Evolutionary conservation across 2,113 vertebrate genomes (phyloP).

Genomic region (Archocentrus centrarchus): DNA sequence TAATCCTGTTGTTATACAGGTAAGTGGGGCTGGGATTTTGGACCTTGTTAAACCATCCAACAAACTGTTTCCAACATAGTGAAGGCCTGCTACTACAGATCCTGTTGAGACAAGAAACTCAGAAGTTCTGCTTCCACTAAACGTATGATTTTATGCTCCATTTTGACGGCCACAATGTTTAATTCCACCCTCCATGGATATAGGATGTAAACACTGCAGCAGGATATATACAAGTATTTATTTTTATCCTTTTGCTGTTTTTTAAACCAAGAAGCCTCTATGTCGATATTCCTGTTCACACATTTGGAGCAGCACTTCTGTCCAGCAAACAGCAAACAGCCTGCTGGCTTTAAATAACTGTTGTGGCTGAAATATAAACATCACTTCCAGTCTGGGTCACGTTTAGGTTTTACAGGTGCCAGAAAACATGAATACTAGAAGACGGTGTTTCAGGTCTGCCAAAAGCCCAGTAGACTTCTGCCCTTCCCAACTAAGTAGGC

Average conservation of each 20-base stretch:
- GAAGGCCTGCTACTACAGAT: background rate
- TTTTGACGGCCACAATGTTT: background rate
- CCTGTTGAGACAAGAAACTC: background rate
- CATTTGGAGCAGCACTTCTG: background rate
- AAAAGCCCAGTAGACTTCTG: conserved; percentile 33
- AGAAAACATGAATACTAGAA: conserved; percentile 15
- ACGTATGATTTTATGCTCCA: background rate
- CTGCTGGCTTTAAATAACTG: conserved; percentile 3
- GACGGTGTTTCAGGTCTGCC: conserved; percentile 31
- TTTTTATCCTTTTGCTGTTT: background rate
- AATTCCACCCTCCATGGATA: background rate
- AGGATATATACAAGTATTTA: too few species aligned
- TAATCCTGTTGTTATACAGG: background rate
- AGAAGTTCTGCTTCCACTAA: background rate
- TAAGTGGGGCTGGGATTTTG: background rate
- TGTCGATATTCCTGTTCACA: background rate
- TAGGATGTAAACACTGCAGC: too few species aligned
- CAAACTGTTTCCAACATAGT: background rate
- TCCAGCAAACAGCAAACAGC: conserved; percentile 5
- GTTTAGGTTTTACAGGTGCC: conserved; percentile 35
- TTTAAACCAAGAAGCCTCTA: background rate
- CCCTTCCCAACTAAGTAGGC: conserved; percentile 49
- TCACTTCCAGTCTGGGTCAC: background rate
- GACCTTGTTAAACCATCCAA: background rate
- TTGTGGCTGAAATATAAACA: background rate